Evolutionary conservation across 2,113 vertebrate species (phyloP), one percentile per base, ranked within the genome.

Genomic region (Hippocampus zosterae): DNA sequence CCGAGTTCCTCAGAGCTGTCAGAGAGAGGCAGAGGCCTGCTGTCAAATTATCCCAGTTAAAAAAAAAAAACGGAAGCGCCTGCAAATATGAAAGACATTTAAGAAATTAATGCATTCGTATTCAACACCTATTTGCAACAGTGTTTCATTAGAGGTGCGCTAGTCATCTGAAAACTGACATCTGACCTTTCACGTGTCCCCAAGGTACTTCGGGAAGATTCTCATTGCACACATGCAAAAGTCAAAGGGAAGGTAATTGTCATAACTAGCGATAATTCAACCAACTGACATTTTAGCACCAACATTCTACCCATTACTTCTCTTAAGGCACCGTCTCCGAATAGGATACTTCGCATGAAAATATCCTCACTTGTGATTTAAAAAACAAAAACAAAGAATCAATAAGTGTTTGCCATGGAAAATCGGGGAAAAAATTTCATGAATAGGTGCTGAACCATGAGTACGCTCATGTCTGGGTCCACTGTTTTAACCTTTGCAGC

Each of bases 31-130:
- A 91, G 91, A 91, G 92, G 90, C 88, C 91, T 92, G 91, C 92
- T 94, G 94, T 95, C 93, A 95, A 92, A 94, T 92, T 91, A 93
- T 94, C 90, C 89, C 91, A 84, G 92, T 89, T 92, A 37, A 37
- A 37, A 37, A 37, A 37, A 33, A 33, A 91, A 92, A 87, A 80
- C 90, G 77, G 76, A 87, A 83, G 86, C 75, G 85, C 79, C 87
- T 87, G 88, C 89, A 92, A 92, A 92, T 91, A 91, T 89, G 86
- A 90, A 92, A 93, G 82, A 87, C 83, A 85, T 93, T 93, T 92
- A 92, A 93, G 91, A 92, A 95, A 94, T 92, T 91, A 95, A 93
- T 90, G 91, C 87, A 86, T 91, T 91, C 89, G 81, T 93, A 93
- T 92, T 93, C 88, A 93, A 94, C 93, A 85, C 90, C 90, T 91